phyloP scores from a whole-genome alignment of 2,888 invertebrate genomes.

The Sinelater perroti region DNA sequence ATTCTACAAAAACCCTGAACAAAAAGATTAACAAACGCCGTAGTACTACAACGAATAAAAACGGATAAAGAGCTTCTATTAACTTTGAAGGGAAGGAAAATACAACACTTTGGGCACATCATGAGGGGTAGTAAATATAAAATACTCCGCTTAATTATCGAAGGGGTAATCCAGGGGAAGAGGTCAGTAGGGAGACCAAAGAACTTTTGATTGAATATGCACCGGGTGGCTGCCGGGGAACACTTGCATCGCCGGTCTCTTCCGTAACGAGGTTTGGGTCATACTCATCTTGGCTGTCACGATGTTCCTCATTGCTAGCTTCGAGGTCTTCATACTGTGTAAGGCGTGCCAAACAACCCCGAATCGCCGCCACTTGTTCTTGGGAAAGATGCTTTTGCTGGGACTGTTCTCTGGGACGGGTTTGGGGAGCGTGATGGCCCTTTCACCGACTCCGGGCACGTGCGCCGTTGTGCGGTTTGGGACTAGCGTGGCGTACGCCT shows the following conservation, averaged over 20 bases:
- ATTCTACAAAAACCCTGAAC: too few species aligned
- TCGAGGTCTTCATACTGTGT: constrained; percentile 90
- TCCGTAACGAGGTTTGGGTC: constrained; percentile 86
- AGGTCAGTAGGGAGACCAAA: too few species aligned
- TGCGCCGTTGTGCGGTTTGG: constrained; percentile 86
- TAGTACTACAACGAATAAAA: too few species aligned
- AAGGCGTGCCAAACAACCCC: constrained; percentile 85
- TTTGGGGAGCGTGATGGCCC: constrained; percentile 79
- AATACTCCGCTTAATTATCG: too few species aligned
- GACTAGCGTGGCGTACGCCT: constrained; percentile 82
- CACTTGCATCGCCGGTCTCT: constrained; percentile 49
- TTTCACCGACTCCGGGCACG: constrained; percentile 79
- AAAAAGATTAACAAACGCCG: too few species aligned
- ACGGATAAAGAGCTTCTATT: too few species aligned
- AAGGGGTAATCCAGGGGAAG: too few species aligned
- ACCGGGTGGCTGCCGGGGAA: constrained; percentile 46
- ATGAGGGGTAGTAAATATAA: too few species aligned
- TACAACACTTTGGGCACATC: too few species aligned
- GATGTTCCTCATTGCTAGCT: constrained; percentile 84
- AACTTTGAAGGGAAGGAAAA: too few species aligned
- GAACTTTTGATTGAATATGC: too few species aligned
- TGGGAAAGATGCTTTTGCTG: constrained; percentile 86
- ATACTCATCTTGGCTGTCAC: constrained; percentile 87
- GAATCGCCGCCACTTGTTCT: constrained; percentile 83
- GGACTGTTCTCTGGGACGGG: constrained; percentile 85